Evolutionary conservation across 2,888 invertebrate species (phyloP).

Genomic region (Dynastes hyllus): DNA sequence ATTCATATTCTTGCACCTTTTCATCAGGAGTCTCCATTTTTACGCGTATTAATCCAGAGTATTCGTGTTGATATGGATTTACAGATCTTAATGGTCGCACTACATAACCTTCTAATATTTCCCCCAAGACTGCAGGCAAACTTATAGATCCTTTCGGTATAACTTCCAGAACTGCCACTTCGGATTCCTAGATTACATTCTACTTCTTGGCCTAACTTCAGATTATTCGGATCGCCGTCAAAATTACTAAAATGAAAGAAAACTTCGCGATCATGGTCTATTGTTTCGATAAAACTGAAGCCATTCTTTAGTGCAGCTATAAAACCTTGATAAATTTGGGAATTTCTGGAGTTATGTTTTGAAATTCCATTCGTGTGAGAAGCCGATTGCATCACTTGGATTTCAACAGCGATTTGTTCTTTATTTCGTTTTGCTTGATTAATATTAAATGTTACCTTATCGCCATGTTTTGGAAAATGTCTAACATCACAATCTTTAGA

Average conservation of each 20-base stretch:
- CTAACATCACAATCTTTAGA: conserved; percentile 90
- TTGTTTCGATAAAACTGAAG: conserved; percentile 97
- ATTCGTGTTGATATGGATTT: conserved; percentile 94
- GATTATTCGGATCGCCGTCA: conserved; percentile 86
- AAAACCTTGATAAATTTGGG: conserved; percentile 84
- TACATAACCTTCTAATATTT: conserved; percentile 87
- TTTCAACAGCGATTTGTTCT: conserved; percentile 86
- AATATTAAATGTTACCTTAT: conserved; percentile 89
- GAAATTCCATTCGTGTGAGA: conserved; percentile 71
- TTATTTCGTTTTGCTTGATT: conserved; percentile 91
- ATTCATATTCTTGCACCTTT: conserved; percentile 84
- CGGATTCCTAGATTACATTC: conserved; percentile 88
- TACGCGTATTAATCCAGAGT: conserved; percentile 86
- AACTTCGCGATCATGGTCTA: conserved; percentile 94
- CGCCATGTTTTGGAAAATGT: conserved; percentile 88
- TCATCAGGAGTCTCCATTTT: conserved; percentile 72
- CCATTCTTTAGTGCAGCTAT: conserved; percentile 97
- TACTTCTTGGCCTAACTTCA: conserved; percentile 95
- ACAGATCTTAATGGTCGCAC: conserved; percentile 91
- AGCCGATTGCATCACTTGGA: conserved; percentile 76
- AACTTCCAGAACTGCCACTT: conserved; percentile 82
- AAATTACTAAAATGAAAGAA: conserved; percentile 98
- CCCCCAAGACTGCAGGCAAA: conserved; percentile 76
- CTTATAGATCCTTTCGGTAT: conserved; percentile 84
- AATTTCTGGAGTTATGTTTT: conserved; percentile 63